Evolutionary conservation across 2,797 vertebrate genomes (phyloP).

Genomic region (Tragopan temminckii): DNA sequence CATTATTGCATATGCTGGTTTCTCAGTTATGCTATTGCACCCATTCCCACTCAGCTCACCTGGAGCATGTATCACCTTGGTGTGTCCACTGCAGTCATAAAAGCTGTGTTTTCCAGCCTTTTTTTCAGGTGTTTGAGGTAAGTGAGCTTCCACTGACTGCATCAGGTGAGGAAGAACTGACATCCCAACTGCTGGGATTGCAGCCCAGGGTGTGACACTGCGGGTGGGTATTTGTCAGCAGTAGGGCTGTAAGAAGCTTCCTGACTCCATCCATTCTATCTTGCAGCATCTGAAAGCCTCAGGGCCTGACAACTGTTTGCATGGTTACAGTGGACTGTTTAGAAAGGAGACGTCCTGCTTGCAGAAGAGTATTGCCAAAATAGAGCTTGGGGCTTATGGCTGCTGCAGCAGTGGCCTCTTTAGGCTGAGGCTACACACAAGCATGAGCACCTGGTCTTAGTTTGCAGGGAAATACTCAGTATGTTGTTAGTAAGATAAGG

Average conservation of each 20-base stretch:
- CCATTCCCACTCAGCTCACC: neutral
- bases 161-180: neutral
- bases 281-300: neutral
- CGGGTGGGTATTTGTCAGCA: neutral
- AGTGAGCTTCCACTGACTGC: neutral
- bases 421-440: neutral
- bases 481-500: neutral
- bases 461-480: neutral
- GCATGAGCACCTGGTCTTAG: neutral
- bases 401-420: neutral
- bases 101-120: neutral
- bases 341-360: neutral
- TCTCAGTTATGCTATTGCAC: accelerated
- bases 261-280: neutral
- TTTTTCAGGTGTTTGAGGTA: neutral
- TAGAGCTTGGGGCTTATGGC: neutral
- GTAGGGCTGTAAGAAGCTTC: neutral
- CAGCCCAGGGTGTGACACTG: neutral
- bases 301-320: neutral
- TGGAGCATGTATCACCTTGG: accelerated
- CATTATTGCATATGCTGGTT: accelerated
- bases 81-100: neutral
- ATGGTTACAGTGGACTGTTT: neutral
- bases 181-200: too few species aligned
- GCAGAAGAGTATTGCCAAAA: neutral